Conservation (phyloP, 2,888 invertebrate species). For the Drosophila quinaria region DNA sequence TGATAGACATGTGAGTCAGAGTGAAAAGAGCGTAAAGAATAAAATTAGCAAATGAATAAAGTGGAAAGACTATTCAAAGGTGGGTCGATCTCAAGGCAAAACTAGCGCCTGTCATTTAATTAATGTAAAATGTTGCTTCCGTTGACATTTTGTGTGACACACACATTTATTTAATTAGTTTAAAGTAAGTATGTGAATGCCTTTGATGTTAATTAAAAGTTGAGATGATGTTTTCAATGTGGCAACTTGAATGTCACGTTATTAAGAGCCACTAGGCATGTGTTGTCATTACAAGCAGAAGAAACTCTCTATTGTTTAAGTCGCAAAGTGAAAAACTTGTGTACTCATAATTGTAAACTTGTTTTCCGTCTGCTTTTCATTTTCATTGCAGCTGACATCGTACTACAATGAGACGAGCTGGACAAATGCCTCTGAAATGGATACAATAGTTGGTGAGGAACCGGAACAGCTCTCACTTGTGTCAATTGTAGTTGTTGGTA, state of each 20-base stretch:
- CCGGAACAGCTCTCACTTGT: slow-evolving; percentile 92
- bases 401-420: slow-evolving; percentile 85
- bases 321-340: slow-evolving; percentile 6
- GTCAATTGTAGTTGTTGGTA: slow-evolving; percentile 93
- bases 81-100: slow-evolving; percentile 12
- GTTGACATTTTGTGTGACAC: slow-evolving; percentile 31
- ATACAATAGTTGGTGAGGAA: slow-evolving; percentile 87
- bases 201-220: slow-evolving; percentile 68
- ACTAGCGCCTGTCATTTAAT: slow-evolving; percentile 43
- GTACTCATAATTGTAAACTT: slow-evolving; percentile 16
- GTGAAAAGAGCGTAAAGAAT: background rate
- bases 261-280: slow-evolving; percentile 20
- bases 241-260: slow-evolving; percentile 28
- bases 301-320: background rate
- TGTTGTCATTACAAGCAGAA: background rate
- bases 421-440: slow-evolving; percentile 84
- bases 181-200: slow-evolving; percentile 29
- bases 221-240: slow-evolving; percentile 35
- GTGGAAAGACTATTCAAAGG: slow-evolving; percentile 29
- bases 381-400: slow-evolving; percentile 83
- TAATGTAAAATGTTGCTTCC: slow-evolving; percentile 51
- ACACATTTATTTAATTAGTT: slow-evolving; percentile 63
- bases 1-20: slow-evolving; percentile 50
- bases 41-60: slow-evolving; percentile 24
- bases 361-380: background rate